phyloP scores from a whole-genome alignment of 2,113 vertebrate genomes.

The Onychorhynchus coronatus region DNA sequence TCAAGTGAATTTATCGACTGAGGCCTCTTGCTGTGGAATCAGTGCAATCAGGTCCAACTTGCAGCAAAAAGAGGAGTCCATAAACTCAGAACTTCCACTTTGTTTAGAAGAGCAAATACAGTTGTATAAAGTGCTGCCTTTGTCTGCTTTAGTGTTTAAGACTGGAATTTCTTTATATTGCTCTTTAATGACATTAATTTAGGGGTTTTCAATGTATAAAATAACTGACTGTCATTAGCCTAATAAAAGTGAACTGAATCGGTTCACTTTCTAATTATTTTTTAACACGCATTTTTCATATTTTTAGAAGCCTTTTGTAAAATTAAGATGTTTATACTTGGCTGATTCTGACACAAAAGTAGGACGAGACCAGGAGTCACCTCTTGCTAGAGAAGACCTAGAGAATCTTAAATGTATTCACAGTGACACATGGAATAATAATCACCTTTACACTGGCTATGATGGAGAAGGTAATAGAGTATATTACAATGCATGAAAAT shows the following conservation, averaged over 20 bases:
- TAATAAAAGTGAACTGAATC: not conserved
- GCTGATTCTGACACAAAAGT: not conserved
- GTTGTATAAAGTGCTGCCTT: not conserved
- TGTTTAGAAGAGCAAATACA: not conserved
- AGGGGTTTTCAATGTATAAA: not conserved
- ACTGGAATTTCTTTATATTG: not conserved
- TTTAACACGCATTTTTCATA: not conserved
- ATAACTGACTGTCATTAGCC: not conserved
- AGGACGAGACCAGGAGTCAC: not conserved
- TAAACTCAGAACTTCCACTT: not conserved
- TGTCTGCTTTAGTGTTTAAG: not conserved
- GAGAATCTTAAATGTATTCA: conserved; percentile 9
- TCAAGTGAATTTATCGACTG: not conserved
- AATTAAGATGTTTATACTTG: not conserved
- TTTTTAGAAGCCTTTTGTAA: not conserved
- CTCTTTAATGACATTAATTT: not conserved
- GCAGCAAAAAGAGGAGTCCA: not conserved
- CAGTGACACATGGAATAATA: conserved; percentile 12
- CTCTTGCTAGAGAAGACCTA: not conserved
- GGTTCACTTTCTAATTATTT: not conserved
- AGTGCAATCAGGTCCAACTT: not conserved
- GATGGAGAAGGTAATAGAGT: conserved; percentile 22
- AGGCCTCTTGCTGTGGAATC: not conserved
- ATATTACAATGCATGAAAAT: conserved; percentile 20
- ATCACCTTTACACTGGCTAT: not conserved